These are phyloP conservation scores for Calyptomena viridis DNA, from an alignment of 2,113 vertebrate species.

Conservation along the genomic window DNA sequence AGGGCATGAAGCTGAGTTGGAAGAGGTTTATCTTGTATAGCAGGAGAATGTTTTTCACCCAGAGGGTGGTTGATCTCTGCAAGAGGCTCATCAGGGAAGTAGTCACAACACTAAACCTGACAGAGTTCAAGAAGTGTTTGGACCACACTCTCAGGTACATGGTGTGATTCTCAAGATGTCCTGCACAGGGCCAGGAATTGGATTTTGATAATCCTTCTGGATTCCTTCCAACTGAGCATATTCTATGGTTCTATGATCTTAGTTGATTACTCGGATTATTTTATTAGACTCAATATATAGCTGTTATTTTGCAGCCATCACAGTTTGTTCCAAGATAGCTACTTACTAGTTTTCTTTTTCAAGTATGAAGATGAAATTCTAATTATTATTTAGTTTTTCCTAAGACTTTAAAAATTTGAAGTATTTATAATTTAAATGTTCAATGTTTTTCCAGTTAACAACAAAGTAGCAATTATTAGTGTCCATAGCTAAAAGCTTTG, in stretches of 20 bases:
- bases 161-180: background rate
- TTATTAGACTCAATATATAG: background rate
- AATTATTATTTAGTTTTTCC: background rate
- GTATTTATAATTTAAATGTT: background rate
- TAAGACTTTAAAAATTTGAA: background rate
- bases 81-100: background rate
- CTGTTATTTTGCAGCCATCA: background rate
- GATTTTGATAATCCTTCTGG: background rate
- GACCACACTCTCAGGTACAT: fast-evolving
- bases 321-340: background rate
- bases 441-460: background rate
- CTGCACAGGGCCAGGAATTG: background rate
- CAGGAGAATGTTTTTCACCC: background rate
- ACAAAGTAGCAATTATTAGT: background rate
- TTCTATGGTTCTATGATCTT: background rate
- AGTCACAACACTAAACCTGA: background rate
- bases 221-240: background rate
- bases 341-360: background rate
- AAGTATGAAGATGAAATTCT: background rate
- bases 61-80: background rate
- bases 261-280: background rate
- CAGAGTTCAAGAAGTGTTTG: background rate
- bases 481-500: background rate
- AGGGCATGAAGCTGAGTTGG: background rate
- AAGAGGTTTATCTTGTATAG: background rate